A percentile compares a stretch with the other conserved stretches of the same genome.
Evolutionary conservation across 1,140 invertebrate species (phyloP).

Genomic region (Sarcophaga bullata): DNA sequence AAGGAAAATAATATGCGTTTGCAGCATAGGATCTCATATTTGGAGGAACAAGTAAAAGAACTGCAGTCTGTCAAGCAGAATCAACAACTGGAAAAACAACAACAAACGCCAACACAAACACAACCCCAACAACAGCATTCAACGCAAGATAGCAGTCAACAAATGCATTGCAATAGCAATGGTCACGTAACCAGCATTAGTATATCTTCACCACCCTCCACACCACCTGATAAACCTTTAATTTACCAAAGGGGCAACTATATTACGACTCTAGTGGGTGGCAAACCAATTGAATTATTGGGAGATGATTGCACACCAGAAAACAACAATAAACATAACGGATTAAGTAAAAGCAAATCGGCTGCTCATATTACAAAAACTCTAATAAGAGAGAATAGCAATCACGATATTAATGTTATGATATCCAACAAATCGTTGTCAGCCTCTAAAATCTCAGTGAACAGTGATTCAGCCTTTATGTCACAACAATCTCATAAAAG

Average conservation of each 20-base stretch:
- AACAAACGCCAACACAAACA: conserved; percentile 41
- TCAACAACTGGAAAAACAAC: conserved; percentile 32
- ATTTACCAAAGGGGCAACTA: conserved; percentile 64
- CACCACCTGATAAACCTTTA: conserved; percentile 58
- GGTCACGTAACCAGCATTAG: conserved; percentile 64
- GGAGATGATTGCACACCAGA: conserved; percentile 51
- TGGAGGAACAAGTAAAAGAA: conserved; percentile 87
- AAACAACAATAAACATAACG: conserved; percentile 30
- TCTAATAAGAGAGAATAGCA: conserved; percentile 62
- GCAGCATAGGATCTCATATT: conserved; percentile 86
- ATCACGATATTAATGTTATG: conserved; percentile 48
- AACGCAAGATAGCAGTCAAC: not conserved
- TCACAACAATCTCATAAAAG: conserved; percentile 51
- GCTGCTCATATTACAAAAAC: conserved; percentile 59
- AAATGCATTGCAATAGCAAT: conserved; percentile 42
- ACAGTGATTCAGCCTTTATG: conserved; percentile 58
- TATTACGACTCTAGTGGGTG: conserved; percentile 64
- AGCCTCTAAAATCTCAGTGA: conserved; percentile 64
- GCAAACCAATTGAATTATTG: conserved; percentile 61
- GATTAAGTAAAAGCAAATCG: conserved; percentile 42
- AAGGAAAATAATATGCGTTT: conserved; percentile 83
- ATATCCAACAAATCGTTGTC: conserved; percentile 62
- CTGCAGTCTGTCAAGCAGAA: conserved; percentile 67
- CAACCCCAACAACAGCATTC: conserved; percentile 46
- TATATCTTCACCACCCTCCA: conserved; percentile 59